phyloP scores from a whole-genome alignment of 2,797 vertebrate species.

The Oreochromis mossambicus region DNA sequence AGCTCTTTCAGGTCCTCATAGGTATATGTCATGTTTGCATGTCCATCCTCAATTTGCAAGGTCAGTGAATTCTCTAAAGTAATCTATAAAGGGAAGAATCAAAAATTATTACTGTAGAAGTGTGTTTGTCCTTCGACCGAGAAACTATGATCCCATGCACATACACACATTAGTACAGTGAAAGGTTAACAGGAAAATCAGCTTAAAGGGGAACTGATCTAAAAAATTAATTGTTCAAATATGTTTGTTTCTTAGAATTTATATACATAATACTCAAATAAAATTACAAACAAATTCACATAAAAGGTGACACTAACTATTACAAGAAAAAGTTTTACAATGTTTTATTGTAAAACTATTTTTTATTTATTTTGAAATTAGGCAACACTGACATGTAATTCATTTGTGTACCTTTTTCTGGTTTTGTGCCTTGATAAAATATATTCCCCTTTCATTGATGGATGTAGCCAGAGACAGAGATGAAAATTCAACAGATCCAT shows the following conservation, averaged over 20 bases:
- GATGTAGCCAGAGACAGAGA: slow-evolving; percentile 81
- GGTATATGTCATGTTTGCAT: slow-evolving; percentile 10
- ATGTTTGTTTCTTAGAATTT: neutral
- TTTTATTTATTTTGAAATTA: neutral
- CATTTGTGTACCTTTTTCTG: slow-evolving; percentile 32
- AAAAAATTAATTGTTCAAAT: neutral
- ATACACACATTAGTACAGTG: neutral
- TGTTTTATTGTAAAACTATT: neutral
- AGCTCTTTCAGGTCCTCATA: slow-evolving; percentile 86
- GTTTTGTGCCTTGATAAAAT: slow-evolving; percentile 56
- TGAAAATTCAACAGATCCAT: slow-evolving; percentile 84
- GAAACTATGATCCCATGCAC: neutral
- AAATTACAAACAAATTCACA: neutral
- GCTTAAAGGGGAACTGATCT: neutral
- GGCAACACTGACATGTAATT: neutral
- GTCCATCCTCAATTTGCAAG: slow-evolving; percentile 64
- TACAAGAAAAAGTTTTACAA: neutral
- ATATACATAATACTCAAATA: neutral
- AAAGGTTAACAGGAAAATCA: neutral
- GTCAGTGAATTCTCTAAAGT: slow-evolving; percentile 72
- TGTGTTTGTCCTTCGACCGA: neutral
- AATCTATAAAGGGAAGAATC: slow-evolving; percentile 61
- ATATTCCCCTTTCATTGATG: slow-evolving; percentile 81
- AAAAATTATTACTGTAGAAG: neutral
- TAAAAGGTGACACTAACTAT: neutral